A percentile compares a stretch with the other conserved stretches of the same genome.
phyloP scores from a whole-genome alignment of 2,113 vertebrate species.

The Accipiter virgatus region DNA sequence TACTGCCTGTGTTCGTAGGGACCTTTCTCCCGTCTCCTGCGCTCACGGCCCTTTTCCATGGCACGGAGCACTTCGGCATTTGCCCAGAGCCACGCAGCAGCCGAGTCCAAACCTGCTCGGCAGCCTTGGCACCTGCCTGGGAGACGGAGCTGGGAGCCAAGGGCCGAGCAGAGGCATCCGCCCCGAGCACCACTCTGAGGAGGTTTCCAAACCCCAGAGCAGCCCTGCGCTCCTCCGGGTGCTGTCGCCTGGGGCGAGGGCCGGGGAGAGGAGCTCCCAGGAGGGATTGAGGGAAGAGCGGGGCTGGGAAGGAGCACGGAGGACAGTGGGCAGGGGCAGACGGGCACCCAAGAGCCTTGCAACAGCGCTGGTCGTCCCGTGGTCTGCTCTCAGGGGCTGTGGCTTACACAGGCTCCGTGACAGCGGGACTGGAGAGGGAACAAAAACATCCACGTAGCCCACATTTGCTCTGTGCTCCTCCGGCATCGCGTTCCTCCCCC shows the following conservation, averaged over 20 bases:
- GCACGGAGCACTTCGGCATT: background rate
- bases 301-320: background rate
- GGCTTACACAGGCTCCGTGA: fast-evolving
- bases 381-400: background rate
- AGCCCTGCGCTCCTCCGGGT: background rate
- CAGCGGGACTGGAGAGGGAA: background rate
- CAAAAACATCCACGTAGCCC: background rate
- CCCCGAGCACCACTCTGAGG: background rate
- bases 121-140: background rate
- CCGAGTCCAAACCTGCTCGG: background rate
- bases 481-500: background rate
- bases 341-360: background rate
- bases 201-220: background rate
- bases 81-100: background rate
- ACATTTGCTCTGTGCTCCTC: background rate
- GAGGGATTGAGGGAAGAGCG: background rate
- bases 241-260: background rate
- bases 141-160: background rate
- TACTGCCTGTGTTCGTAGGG: background rate
- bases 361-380: fast-evolving
- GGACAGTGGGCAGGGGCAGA: no score
- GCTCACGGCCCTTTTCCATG: fast-evolving
- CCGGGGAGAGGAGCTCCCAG: background rate
- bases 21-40: background rate
- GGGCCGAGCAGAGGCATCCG: background rate